Conservation (phyloP, 2,113 vertebrate genomes). For the Herpetotheres cachinnans region DNA sequence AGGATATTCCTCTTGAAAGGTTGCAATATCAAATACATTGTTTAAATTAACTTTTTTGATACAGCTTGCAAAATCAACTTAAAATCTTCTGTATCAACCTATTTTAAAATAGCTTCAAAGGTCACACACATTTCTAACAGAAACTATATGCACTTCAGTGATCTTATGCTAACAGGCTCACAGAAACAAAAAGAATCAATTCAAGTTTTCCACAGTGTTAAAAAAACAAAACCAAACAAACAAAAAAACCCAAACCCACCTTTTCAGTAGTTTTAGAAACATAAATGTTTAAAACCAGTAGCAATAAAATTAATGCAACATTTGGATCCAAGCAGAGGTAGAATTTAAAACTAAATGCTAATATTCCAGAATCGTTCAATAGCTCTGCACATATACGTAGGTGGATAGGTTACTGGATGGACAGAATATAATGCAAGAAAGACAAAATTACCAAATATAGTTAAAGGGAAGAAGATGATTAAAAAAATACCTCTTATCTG, state of each 20-base stretch:
- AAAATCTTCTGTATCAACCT: neutral
- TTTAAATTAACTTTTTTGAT: neutral
- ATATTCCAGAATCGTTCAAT: neutral
- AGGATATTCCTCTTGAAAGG: neutral
- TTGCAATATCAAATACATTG: neutral
- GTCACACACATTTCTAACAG: neutral
- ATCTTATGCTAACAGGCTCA: neutral
- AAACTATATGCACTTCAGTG: neutral
- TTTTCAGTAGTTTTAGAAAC: neutral
- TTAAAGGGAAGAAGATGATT: neutral
- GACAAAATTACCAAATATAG: neutral
- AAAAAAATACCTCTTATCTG: conserved; percentile 77
- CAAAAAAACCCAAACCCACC: neutral
- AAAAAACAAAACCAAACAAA: neutral
- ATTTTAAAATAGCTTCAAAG: neutral
- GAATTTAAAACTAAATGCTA: neutral
- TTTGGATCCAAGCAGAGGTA: neutral
- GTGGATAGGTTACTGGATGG: neutral
- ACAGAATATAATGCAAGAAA: neutral
- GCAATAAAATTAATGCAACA: neutral
- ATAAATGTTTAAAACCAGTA: neutral
- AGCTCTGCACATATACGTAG: neutral
- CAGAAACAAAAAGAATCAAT: neutral
- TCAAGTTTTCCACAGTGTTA: neutral
- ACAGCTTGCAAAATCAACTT: neutral